phyloP scores from a whole-genome alignment of 2,888 invertebrate genomes.

The Aporophyla lueneburgensis region DNA sequence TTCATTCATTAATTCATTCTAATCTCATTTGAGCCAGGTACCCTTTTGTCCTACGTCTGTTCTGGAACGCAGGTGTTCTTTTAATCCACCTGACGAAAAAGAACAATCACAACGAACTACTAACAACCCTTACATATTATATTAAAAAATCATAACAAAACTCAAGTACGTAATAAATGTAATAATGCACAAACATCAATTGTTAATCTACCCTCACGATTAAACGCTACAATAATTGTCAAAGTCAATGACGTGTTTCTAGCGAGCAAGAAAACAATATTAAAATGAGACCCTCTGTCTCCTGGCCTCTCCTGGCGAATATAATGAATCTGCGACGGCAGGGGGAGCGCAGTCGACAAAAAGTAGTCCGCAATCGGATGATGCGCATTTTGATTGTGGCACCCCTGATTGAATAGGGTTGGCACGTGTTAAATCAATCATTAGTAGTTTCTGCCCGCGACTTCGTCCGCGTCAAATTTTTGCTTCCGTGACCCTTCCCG shows the following conservation, averaged over 20 bases:
- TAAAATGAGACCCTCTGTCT: slow-evolving; percentile 54
- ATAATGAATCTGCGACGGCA: slow-evolving; percentile 64
- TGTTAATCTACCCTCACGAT: slow-evolving; percentile 50
- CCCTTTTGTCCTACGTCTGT: too few relatives aligned
- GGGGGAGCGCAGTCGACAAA: slow-evolving; percentile 59
- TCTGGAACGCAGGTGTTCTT: too few relatives aligned
- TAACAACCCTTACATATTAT: slow-evolving; percentile 25
- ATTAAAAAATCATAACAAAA: slow-evolving; percentile 48
- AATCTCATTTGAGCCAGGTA: too few relatives aligned
- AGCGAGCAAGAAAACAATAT: slow-evolving; percentile 62
- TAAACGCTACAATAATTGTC: slow-evolving; percentile 64
- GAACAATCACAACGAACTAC: not conserved
- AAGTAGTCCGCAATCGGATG: slow-evolving; percentile 81
- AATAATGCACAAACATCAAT: slow-evolving; percentile 50
- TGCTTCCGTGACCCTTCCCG: too few relatives aligned
- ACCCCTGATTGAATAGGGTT: slow-evolving; percentile 74
- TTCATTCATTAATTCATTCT: too few relatives aligned
- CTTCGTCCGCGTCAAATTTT: too few relatives aligned
- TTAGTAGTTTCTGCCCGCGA: too few relatives aligned
- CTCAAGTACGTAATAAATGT: slow-evolving; percentile 40
- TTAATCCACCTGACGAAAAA: not conserved
- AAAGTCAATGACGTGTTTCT: slow-evolving; percentile 62
- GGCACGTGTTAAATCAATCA: slow-evolving; percentile 35
- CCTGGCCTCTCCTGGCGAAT: slow-evolving; percentile 20
- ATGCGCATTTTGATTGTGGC: slow-evolving; percentile 83